Conservation (phyloP, 2,113 vertebrate genomes). For the Trematomus loennbergii region DNA sequence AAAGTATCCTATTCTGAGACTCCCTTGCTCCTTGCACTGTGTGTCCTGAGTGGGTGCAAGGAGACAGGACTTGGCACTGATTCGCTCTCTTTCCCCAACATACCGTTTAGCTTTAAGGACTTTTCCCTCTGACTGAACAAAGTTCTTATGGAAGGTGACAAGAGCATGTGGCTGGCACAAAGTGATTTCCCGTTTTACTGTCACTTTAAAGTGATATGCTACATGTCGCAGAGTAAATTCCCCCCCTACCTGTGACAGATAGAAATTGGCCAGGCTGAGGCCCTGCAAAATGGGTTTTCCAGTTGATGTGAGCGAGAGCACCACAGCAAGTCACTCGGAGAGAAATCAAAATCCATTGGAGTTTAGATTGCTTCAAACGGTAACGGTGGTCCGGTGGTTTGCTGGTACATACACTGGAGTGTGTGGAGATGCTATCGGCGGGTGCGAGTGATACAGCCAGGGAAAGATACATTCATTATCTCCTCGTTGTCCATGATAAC, state of each 20-base stretch:
- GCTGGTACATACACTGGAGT: conserved; percentile 33
- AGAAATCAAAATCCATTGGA: conserved; percentile 56
- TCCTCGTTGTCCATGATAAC: conserved; percentile 19
- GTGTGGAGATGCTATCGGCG: conserved; percentile 10
- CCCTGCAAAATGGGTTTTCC: conserved; percentile 78
- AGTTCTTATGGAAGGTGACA: conserved; percentile 78
- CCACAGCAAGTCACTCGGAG: conserved; percentile 54
- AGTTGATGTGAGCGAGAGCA: conserved; percentile 72
- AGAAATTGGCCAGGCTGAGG: conserved; percentile 73
- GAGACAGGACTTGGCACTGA: conserved; percentile 56
- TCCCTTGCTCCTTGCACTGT: conserved; percentile 2
- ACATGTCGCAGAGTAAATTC: conserved; percentile 77
- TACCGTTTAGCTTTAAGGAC: conserved; percentile 74
- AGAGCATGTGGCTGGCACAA: conserved; percentile 71
- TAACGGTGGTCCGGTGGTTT: conserved; percentile 39
- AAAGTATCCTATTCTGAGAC: not conserved
- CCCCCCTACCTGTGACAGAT: conserved; percentile 76
- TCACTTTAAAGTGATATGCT: conserved; percentile 81
- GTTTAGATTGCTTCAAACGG: conserved; percentile 57
- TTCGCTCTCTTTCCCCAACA: conserved; percentile 58
- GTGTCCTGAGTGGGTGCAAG: conserved; percentile 40
- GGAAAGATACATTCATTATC: conserved; percentile 58
- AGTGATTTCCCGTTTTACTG: conserved; percentile 79
- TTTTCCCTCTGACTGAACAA: conserved; percentile 78
- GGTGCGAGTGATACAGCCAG: conserved; percentile 28